Percentiles rank a stretch among this genome's conserved stretches.
phyloP scores from a whole-genome alignment of 2,113 vertebrate species.

The Oplegnathus fasciatus region DNA sequence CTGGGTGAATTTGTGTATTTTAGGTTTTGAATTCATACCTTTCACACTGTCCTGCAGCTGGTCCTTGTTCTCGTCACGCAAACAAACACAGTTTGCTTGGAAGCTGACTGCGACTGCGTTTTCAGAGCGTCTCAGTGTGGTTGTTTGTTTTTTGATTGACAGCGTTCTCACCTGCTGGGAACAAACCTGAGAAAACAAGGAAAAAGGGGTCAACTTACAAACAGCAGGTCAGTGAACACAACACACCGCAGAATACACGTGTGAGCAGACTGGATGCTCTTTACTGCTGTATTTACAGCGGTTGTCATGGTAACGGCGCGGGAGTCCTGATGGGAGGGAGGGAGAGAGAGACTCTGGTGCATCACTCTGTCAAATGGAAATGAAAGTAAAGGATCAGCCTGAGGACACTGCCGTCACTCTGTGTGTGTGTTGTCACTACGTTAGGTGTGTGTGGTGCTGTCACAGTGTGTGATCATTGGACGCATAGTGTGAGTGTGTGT shows the following conservation, averaged over 20 bases:
- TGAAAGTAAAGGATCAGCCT: conserved; percentile 37
- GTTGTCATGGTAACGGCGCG: conserved; percentile 5
- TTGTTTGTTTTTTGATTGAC: not conserved
- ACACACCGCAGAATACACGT: not conserved
- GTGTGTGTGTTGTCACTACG: not conserved
- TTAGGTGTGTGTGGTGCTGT: not conserved
- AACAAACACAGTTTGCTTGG: no score
- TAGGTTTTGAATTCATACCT: no score
- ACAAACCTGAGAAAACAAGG: not conserved
- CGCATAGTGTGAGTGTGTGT: not conserved
- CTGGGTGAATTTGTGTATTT: no score
- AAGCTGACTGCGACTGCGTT: no score
- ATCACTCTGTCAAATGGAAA: conserved; percentile 42
- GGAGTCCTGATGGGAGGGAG: not conserved
- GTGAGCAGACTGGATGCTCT: no score
- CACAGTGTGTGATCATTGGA: not conserved
- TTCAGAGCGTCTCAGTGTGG: no score
- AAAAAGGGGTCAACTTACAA: not conserved
- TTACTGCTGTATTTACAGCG: not conserved
- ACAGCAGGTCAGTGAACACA: not conserved
- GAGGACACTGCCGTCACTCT: conserved; percentile 43
- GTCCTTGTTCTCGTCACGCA: no score
- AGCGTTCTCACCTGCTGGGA: not conserved
- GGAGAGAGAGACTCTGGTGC: not conserved
- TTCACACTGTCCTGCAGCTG: no score